Percentiles rank a stretch among this genome's conserved stretches.
Evolutionary conservation across 2,113 vertebrate genomes (phyloP).

Genomic region (Carettochelys insculpta): DNA sequence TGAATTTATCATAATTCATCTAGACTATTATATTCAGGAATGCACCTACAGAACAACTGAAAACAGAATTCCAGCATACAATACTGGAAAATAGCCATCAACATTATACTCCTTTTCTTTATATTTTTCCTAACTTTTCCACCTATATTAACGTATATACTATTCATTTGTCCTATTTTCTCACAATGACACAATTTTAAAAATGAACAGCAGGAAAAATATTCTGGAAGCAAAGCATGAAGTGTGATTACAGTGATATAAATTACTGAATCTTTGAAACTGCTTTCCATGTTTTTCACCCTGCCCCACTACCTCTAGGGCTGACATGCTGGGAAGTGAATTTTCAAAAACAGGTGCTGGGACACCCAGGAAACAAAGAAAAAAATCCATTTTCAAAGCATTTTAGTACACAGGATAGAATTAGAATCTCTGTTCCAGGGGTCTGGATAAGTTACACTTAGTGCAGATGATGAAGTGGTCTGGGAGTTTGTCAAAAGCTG

Average conservation of each 20-base stretch:
- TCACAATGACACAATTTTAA: not conserved
- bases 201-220: not conserved
- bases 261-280: not conserved
- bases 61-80: not conserved
- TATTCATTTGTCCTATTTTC: not conserved
- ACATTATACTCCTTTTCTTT: not conserved
- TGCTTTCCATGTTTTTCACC: fast-evolving
- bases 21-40: fast-evolving
- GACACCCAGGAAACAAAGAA: not conserved
- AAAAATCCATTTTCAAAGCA: not conserved
- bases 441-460: not conserved
- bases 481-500: not conserved
- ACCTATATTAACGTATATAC: too few relatives aligned
- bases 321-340: fast-evolving
- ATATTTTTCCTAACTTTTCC: not conserved
- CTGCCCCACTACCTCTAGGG: fast-evolving
- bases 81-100: not conserved
- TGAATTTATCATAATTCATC: fast-evolving
- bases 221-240: not conserved
- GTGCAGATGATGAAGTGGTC: not conserved
- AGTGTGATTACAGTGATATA: not conserved
- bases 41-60: not conserved
- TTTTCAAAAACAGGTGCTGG: fast-evolving
- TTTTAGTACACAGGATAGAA: conserved; percentile 38
- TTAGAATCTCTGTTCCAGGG: not conserved